phyloP scores from a whole-genome alignment of 2,797 vertebrate species.

The Smutsia gigantea region DNA sequence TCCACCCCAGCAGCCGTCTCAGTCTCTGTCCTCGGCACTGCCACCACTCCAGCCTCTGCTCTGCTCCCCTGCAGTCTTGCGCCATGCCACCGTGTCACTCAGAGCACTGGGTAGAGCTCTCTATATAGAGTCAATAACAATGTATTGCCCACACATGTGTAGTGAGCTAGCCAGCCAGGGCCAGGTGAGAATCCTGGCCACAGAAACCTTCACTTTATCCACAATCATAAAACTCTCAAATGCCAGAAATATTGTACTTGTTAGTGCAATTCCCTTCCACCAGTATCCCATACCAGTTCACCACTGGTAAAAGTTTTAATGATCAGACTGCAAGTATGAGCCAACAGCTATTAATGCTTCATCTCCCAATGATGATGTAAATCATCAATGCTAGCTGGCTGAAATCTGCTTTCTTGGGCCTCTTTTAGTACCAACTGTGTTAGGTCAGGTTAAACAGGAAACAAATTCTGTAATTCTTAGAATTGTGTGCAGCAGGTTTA shows the following conservation, averaged over 20 bases:
- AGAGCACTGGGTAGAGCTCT: no score
- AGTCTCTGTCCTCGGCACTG: no score
- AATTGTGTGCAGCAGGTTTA: not conserved
- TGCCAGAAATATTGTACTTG: not conserved
- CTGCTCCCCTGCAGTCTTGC: no score
- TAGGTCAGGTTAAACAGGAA: constrained; percentile 40
- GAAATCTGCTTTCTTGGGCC: not conserved
- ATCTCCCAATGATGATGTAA: not conserved
- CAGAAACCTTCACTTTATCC: no score
- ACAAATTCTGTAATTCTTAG: constrained; percentile 20
- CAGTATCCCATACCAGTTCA: not conserved
- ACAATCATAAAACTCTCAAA: not conserved
- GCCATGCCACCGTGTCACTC: no score
- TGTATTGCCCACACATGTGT: no score
- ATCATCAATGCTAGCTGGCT: not conserved
- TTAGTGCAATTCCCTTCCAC: not conserved
- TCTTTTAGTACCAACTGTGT: constrained; percentile 8
- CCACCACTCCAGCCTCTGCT: no score
- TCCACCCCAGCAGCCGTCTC: no score
- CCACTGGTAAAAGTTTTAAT: not conserved
- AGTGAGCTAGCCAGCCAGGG: no score
- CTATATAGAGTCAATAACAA: no score
- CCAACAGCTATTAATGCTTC: constrained; percentile 16
- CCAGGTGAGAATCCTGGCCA: no score
- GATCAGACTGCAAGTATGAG: not conserved